These are phyloP conservation scores for Sycobia sp. DNA, from an alignment of 1,140 invertebrate genomes.

Conservation along the genomic window DNA sequence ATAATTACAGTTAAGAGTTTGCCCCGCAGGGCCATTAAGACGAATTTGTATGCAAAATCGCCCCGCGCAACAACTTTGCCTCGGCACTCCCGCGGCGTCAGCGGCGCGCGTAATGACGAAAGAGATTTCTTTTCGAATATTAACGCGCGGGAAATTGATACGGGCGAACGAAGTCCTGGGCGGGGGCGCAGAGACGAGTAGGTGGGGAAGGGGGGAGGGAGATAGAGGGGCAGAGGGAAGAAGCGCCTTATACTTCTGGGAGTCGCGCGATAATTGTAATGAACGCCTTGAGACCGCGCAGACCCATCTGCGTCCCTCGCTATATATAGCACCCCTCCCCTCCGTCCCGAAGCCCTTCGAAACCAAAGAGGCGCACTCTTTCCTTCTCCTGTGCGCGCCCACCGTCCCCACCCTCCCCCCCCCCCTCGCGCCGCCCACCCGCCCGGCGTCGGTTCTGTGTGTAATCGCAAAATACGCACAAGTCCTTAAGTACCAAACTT, in stretches of 20 bases:
- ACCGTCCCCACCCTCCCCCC: too few species aligned
- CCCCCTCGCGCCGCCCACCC: neutral
- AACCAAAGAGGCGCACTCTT: conserved; percentile 47
- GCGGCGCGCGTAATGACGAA: conserved; percentile 5
- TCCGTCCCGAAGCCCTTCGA: conserved; percentile 39
- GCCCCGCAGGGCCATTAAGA: neutral
- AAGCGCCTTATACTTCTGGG: conserved; percentile 43
- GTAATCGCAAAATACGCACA: conserved; percentile 11
- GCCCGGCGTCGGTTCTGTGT: neutral
- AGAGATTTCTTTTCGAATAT: conserved; percentile 21
- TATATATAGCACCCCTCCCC: too few species aligned
- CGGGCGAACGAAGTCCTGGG: too few species aligned
- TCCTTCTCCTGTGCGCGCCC: too few species aligned
- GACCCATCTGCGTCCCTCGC: conserved; percentile 57
- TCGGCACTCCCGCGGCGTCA: neutral
- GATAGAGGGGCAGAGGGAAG: neutral
- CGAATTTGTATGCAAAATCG: conserved; percentile 24
- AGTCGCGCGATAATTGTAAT: conserved; percentile 60
- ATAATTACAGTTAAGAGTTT: conserved; percentile 18
- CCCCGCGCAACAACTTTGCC: neutral
- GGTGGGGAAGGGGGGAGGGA: neutral
- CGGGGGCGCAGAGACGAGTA: too few species aligned
- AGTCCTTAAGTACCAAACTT: conserved; percentile 62
- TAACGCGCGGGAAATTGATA: conserved; percentile 22
- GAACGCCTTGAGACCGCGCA: conserved; percentile 57